These are phyloP conservation scores for Dinoponera quadriceps DNA, from an alignment of 1,140 invertebrate species.

Conservation along the genomic window DNA sequence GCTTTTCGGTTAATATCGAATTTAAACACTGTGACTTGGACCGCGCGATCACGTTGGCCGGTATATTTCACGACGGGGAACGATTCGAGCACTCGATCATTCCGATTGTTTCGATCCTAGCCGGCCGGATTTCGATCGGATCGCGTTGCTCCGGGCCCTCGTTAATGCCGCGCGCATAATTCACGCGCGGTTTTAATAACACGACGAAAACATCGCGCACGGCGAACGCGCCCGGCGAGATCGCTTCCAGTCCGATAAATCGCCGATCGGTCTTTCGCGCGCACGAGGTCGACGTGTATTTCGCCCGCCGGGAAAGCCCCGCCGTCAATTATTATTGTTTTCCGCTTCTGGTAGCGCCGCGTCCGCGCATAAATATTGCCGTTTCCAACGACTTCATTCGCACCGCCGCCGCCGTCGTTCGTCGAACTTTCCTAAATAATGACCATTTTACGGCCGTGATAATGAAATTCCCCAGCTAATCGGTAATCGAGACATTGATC, in stretches of 20 bases:
- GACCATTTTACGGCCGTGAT: slow-evolving; percentile 80
- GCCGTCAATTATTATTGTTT: slow-evolving; percentile 72
- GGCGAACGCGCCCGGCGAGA: slow-evolving; percentile 12
- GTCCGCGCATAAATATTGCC: slow-evolving; percentile 59
- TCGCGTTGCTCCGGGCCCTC: slow-evolving; percentile 53
- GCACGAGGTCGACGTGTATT: slow-evolving; percentile 2
- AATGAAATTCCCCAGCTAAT: slow-evolving; percentile 83
- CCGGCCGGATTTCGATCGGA: slow-evolving; percentile 56
- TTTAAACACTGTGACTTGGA: slow-evolving; percentile 38
- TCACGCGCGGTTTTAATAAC: slow-evolving; percentile 59
- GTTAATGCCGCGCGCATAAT: slow-evolving; percentile 61
- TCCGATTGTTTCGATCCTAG: slow-evolving; percentile 43
- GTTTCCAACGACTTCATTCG: slow-evolving; percentile 49
- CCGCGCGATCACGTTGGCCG: slow-evolving; percentile 25
- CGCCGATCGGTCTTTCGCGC: slow-evolving; percentile 36
- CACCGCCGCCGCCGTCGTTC: slow-evolving; percentile 1
- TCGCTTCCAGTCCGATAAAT: slow-evolving; percentile 60
- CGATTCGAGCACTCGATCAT: slow-evolving; percentile 47
- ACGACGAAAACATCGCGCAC: slow-evolving; percentile 50
- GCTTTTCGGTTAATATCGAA: slow-evolving; percentile 21
- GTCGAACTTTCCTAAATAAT: slow-evolving; percentile 78
- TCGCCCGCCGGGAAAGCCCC: slow-evolving; percentile 60
- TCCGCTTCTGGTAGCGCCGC: slow-evolving; percentile 40
- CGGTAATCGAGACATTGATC: slow-evolving; percentile 82
- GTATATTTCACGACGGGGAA: slow-evolving; percentile 38